Conservation (phyloP, 2,113 vertebrate species). For the Oncorhynchus gorbuscha region DNA sequence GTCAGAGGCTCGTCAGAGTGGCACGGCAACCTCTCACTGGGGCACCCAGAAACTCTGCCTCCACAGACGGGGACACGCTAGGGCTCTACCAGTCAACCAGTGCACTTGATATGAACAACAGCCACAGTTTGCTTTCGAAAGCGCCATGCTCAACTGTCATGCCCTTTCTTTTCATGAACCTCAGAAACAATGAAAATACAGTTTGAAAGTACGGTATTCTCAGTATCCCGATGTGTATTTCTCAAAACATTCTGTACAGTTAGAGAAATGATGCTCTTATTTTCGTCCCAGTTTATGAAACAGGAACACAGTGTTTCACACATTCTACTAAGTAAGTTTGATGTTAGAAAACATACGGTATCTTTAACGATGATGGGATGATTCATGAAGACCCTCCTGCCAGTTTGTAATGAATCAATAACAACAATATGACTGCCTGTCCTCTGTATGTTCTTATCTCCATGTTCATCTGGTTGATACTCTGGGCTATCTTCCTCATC, state of each 20-base stretch:
- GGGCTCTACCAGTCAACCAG: slow-evolving; percentile 23
- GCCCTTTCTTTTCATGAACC: not conserved
- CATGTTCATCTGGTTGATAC: slow-evolving; percentile 45
- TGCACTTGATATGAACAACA: slow-evolving; percentile 26
- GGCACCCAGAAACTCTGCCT: slow-evolving; percentile 31
- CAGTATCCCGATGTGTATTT: not conserved
- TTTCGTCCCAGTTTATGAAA: too few relatives aligned
- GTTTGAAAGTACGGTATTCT: not conserved
- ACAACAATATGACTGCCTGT: not conserved
- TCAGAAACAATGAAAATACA: not conserved
- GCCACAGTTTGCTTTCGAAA: not conserved
- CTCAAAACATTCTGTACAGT: not conserved
- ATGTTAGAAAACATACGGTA: too few relatives aligned
- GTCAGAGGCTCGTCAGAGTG: slow-evolving; percentile 52
- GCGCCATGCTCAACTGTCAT: not conserved
- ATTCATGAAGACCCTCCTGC: not conserved
- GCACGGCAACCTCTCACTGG: slow-evolving; percentile 33
- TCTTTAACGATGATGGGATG: not conserved
- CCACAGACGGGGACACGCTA: slow-evolving; percentile 9
- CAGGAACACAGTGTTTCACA: too few relatives aligned
- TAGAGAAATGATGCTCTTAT: not conserved
- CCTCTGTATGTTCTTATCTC: not conserved
- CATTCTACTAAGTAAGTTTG: too few relatives aligned
- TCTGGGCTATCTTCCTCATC: slow-evolving; percentile 51
- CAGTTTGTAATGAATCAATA: not conserved